Percentiles rank a stretch among this genome's conserved stretches.
phyloP scores from a whole-genome alignment of 2,113 vertebrate species.

The Numida meleagris region DNA sequence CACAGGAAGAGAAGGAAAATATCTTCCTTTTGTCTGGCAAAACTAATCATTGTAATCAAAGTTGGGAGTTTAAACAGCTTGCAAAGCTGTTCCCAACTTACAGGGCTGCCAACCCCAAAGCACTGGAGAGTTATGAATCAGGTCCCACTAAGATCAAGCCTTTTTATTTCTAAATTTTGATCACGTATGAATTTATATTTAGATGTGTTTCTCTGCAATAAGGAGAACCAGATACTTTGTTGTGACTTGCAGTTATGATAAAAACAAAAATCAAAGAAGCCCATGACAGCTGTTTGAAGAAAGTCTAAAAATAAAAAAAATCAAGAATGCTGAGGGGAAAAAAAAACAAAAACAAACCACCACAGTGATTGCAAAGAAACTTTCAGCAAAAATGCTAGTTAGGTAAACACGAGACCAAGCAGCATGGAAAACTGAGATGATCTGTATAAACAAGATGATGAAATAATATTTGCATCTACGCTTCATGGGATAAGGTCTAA shows the following conservation, averaged over 20 bases:
- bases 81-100: not conserved
- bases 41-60: slow-evolving; percentile 48
- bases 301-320: not conserved
- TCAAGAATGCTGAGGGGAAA: not conserved
- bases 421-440: not conserved
- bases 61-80: not conserved
- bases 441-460: not conserved
- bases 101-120: not conserved
- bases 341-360: not conserved
- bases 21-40: slow-evolving; percentile 53
- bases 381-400: not conserved
- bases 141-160: not conserved
- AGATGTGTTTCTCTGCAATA: slow-evolving; percentile 1
- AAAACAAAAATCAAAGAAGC: slow-evolving; percentile 49
- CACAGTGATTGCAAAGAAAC: not conserved
- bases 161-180: slow-evolving; percentile 7
- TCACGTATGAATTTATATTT: not conserved
- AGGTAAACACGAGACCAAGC: not conserved
- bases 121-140: not conserved
- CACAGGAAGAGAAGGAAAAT: slow-evolving; percentile 49
- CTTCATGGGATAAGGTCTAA: not conserved
- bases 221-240: not conserved
- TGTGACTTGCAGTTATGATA: slow-evolving; percentile 18
- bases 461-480: not conserved
- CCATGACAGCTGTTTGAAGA: slow-evolving; percentile 9